Evolutionary conservation across 1,140 invertebrate genomes (phyloP).

Genomic region (Heliconius hewitsoni): DNA sequence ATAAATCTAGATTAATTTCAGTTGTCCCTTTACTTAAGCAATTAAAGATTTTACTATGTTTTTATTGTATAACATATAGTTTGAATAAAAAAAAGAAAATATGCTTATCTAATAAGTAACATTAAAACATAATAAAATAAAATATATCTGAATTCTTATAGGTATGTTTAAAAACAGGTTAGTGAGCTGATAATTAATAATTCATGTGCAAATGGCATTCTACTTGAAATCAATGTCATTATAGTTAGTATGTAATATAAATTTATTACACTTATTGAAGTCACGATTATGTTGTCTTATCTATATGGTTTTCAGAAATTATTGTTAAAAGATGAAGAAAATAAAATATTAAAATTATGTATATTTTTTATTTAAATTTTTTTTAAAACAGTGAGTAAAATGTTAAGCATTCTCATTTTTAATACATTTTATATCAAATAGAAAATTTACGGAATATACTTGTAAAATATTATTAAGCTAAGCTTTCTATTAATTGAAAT

Average conservation of each 20-base stretch:
- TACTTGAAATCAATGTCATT: background rate
- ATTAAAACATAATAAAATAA: background rate
- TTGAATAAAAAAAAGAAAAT: background rate
- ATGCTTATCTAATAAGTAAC: background rate
- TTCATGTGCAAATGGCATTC: constrained; percentile 4
- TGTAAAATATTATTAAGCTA: no score
- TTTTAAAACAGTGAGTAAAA: background rate
- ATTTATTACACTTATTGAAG: background rate
- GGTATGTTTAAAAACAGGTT: background rate
- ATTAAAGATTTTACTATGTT: no score
- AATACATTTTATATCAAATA: no score
- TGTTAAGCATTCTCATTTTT: no score
- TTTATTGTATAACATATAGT: no score
- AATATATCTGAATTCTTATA: background rate
- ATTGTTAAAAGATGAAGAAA: background rate
- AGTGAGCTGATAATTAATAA: constrained; percentile 8
- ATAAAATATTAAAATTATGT: background rate
- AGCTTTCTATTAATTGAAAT: no score
- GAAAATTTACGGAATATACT: no score
- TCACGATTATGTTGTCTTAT: background rate
- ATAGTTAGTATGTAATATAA: constrained; percentile 2
- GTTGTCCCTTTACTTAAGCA: no score
- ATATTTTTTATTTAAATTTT: background rate
- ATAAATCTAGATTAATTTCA: background rate
- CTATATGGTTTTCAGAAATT: background rate